A percentile compares a stretch with the other conserved stretches of the same genome.
Conservation (phyloP, 2,113 vertebrate species). For the Cervus canadensis region DNA sequence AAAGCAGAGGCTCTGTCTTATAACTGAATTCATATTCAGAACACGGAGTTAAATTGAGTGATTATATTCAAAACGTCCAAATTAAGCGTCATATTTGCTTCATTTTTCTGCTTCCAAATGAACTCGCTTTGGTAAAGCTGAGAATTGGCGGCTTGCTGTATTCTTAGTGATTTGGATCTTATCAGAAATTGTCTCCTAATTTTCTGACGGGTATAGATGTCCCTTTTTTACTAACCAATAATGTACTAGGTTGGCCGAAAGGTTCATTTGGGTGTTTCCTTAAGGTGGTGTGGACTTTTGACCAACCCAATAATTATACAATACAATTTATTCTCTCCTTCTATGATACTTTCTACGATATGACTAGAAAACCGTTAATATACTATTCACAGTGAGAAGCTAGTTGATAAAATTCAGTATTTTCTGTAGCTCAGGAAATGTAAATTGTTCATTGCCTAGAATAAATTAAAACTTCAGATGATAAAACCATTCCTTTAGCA, state of each 20-base stretch:
- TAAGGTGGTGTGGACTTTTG: neutral
- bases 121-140: neutral
- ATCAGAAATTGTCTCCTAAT: slow-evolving; percentile 15
- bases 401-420: neutral
- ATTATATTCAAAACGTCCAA: neutral
- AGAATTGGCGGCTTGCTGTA: neutral
- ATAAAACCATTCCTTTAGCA: neutral
- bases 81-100: neutral
- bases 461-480: neutral
- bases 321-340: neutral
- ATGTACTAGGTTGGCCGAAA: neutral
- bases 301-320: neutral
- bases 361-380: neutral
- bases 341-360: neutral
- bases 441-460: neutral
- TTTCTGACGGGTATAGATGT: neutral
- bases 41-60: neutral
- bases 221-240: neutral
- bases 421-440: neutral
- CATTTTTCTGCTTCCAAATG: neutral
- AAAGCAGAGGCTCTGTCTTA: neutral
- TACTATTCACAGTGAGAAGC: neutral
- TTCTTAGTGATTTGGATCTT: neutral
- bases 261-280: neutral
- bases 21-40: neutral